Base-by-base conservation (phyloP, 2,888 invertebrate genomes). In the Keiferia lycopersicella region DNA sequence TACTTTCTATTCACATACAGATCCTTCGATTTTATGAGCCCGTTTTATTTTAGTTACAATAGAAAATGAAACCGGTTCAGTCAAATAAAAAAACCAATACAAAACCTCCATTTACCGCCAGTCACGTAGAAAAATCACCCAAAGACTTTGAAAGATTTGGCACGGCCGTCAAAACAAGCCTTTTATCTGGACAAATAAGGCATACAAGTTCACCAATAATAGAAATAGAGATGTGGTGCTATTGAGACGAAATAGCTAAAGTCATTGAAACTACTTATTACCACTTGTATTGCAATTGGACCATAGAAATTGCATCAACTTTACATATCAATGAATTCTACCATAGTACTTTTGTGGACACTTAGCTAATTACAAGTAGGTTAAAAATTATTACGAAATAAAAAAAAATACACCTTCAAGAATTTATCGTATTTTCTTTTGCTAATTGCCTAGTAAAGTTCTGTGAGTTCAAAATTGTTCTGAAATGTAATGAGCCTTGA, bases 31-130 rank as follows among this genome's bases (percentile, higher is more conserved):
- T 45, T 45, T 45, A 45, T 45, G 45, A 4, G 45, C 45, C 45
- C 6, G 41, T 45, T 45, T 45, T 45, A 45, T 41, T 63, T 48
- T 30, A 45, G 45, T 12, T 14, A 53, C 26, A 22, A 11, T 53
- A 22, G 22, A 53, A 26, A 53, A 53, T 53, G 14, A 22, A 45
- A 45, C 26, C 34, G 14, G 45, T 20, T 39, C 41, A 20, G 18
- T 14, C 61, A 50, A 50, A 61, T 48, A 50, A 34, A 45, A 61
- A 61, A 45, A 30, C 30, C 61, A 50, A 61, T 61, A 34, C 39
- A 16, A 18, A 18, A 11, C 16, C 34, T 30, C 34, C 34, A 34
- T 56, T 56, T 56, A 30, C 56, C 56, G 26, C 34, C 34, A 56
- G 34, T 56, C 56, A 56, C 56, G 56, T 56, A 56, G 56, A 56